Evolutionary conservation across 1,140 invertebrate species (phyloP).

Genomic region (Caerostris darwini): DNA sequence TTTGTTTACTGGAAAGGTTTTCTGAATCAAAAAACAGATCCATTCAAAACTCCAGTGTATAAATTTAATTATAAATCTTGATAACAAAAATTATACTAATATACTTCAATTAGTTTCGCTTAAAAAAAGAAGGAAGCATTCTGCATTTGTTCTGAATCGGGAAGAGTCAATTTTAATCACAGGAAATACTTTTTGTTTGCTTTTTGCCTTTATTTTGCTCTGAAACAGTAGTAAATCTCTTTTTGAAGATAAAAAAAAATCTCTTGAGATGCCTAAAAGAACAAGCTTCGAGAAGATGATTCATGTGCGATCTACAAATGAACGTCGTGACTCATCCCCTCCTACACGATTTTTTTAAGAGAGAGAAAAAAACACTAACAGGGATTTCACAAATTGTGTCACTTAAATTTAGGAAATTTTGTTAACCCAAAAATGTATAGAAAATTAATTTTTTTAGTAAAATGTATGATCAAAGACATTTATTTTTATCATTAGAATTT

Average conservation of each 20-base stretch:
- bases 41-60: too few relatives aligned
- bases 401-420: not conserved
- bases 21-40: too few relatives aligned
- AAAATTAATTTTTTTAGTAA: too few relatives aligned
- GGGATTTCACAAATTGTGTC: not conserved
- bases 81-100: too few relatives aligned
- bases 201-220: not conserved
- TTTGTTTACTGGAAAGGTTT: too few relatives aligned
- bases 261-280: not conserved
- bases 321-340: not conserved
- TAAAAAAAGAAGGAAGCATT: too few relatives aligned
- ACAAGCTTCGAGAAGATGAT: not conserved
- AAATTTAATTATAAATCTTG: too few relatives aligned
- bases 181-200: not conserved
- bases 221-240: not conserved
- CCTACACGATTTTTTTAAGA: not conserved
- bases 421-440: too few relatives aligned
- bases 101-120: too few relatives aligned
- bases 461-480: too few relatives aligned
- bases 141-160: too few relatives aligned
- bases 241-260: slow-evolving; percentile 1
- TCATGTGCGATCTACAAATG: slow-evolving; percentile 22
- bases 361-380: not conserved
- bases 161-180: not conserved
- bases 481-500: too few relatives aligned